Evolutionary conservation across 2,113 vertebrate species (phyloP).

Genomic region (Melanostigma gelatinosum): DNA sequence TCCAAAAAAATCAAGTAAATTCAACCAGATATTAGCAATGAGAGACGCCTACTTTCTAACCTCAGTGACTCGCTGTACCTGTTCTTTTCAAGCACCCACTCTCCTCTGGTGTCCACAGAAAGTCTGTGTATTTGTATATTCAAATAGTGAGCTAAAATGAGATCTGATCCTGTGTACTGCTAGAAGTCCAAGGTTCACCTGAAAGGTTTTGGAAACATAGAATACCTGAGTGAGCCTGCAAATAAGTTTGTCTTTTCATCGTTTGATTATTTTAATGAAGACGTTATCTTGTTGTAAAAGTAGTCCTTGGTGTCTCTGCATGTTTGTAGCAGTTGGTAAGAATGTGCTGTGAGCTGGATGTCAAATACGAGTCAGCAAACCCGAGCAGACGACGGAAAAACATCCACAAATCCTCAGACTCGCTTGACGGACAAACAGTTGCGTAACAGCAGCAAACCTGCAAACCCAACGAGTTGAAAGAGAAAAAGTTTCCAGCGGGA

Average conservation of each 20-base stretch:
- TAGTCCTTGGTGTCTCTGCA: not conserved
- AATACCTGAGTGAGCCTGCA: not conserved
- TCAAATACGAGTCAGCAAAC: not conserved
- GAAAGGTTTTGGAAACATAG: not conserved
- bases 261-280: not conserved
- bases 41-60: conserved; percentile 3
- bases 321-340: not conserved
- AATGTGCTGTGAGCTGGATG: not conserved
- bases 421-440: not conserved
- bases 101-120: not conserved
- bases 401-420: conserved; percentile 6
- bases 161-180: not conserved
- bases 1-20: not conserved
- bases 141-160: not conserved
- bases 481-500: conserved; percentile 2
- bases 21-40: not conserved
- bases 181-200: not conserved
- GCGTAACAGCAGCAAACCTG: conserved; percentile 1
- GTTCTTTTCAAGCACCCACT: conserved; percentile 8
- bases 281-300: not conserved
- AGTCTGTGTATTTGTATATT: not conserved
- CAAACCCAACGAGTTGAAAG: not conserved
- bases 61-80: not conserved
- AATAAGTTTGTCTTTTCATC: not conserved
- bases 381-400: not conserved